Evolutionary conservation across 2,888 invertebrate species (phyloP).

Genomic region (Agriopis leucophaearia): DNA sequence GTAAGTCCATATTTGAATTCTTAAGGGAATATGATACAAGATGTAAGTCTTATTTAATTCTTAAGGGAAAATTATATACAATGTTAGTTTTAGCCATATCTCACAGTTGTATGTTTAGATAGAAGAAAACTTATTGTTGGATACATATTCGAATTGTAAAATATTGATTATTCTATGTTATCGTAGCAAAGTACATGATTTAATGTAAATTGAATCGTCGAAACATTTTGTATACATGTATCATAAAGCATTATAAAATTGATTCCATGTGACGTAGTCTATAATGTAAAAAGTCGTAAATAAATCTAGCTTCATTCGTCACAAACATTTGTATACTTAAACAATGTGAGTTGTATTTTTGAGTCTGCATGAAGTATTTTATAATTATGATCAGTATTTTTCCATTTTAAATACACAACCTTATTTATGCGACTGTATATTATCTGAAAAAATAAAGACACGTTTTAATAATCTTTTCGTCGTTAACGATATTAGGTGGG

Average conservation of each 20-base stretch:
- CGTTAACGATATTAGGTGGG: not conserved
- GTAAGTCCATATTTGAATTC: conserved; percentile 1
- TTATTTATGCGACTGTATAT: not conserved
- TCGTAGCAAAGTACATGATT: not conserved
- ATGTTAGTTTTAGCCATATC: not conserved
- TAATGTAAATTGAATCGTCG: conserved; percentile 4
- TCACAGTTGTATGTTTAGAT: too few species aligned
- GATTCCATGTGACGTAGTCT: not conserved
- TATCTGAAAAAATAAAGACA: too few species aligned
- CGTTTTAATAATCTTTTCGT: not conserved
- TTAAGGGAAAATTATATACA: not conserved
- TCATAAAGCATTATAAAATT: conserved; percentile 9
- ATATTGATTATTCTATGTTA: not conserved
- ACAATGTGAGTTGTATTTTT: conserved; percentile 5
- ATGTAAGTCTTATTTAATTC: conserved; percentile 57
- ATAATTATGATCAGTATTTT: not conserved
- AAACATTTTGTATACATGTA: not conserved
- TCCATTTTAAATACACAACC: not conserved
- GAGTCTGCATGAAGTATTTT: conserved; percentile 5
- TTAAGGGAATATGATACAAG: conserved; percentile 59
- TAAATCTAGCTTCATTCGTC: conserved; percentile 1
- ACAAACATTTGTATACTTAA: conserved; percentile 10
- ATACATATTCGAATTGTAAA: too few species aligned
- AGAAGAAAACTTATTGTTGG: too few species aligned
- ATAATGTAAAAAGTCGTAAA: conserved; percentile 3